Evolutionary conservation across 2,888 invertebrate species (phyloP).

Genomic region (Himalopsyche anomala): DNA sequence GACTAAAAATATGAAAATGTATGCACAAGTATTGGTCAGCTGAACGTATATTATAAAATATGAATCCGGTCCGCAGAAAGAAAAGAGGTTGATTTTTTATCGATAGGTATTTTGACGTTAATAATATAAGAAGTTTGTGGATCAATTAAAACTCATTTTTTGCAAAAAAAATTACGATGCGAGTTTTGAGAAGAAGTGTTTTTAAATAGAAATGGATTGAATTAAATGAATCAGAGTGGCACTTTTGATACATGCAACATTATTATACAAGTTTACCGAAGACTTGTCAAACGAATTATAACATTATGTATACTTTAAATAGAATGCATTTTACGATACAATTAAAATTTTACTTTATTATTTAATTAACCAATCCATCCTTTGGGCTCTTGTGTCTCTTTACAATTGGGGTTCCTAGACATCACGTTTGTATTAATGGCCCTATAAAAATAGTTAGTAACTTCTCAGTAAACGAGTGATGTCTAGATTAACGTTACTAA

Average conservation of each 20-base stretch:
- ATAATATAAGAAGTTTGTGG: not conserved
- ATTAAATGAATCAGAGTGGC: constrained; percentile 4
- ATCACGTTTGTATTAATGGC: too few species aligned
- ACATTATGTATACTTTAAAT: too few species aligned
- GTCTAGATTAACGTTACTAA: too few species aligned
- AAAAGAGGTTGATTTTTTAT: constrained; percentile 37
- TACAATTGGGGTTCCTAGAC: too few species aligned
- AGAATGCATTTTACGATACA: too few species aligned
- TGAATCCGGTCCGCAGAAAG: constrained; percentile 20
- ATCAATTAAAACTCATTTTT: not conserved
- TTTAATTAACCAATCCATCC: too few species aligned
- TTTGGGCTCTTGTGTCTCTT: too few species aligned
- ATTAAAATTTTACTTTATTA: too few species aligned
- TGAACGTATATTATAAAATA: constrained; percentile 45
- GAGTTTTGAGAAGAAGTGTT: constrained; percentile 37
- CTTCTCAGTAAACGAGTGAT: too few species aligned
- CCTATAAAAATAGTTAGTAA: too few species aligned
- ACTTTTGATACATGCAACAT: not conserved
- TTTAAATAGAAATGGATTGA: constrained; percentile 24
- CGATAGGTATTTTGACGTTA: constrained; percentile 6
- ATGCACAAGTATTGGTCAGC: constrained; percentile 52
- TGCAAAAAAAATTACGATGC: not conserved
- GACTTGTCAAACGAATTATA: too few species aligned
- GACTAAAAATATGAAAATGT: constrained; percentile 46
- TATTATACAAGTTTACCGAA: too few species aligned